phyloP scores from a whole-genome alignment of 2,888 invertebrate species.

The Rotaria magnacalcarata region DNA sequence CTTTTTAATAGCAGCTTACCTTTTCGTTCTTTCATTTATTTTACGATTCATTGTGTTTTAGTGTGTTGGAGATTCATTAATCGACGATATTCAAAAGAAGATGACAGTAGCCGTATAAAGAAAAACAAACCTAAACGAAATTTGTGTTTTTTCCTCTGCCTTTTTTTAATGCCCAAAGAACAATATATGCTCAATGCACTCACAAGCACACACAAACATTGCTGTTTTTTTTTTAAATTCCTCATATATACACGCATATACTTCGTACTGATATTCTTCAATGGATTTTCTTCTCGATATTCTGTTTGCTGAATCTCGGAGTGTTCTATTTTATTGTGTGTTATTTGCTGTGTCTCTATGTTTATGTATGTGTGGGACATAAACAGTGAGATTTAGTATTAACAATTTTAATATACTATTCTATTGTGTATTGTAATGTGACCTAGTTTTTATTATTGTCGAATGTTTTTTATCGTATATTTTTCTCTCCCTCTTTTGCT shows the following conservation, averaged over 20 bases:
- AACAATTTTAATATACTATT: background rate
- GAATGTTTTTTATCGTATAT: background rate
- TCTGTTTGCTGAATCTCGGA: background rate
- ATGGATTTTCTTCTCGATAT: background rate
- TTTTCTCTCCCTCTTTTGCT: background rate
- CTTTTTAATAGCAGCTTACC: background rate
- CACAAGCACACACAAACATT: background rate
- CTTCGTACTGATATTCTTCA: background rate
- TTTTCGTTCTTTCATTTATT: background rate
- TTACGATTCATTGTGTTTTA: background rate
- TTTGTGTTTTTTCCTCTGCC: no score
- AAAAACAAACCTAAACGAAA: background rate
- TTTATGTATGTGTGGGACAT: background rate
- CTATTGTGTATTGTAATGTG: background rate
- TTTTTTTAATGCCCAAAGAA: background rate
- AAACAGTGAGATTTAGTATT: background rate
- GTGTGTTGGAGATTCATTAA: slow-evolving; percentile 36
- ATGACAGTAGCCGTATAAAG: slow-evolving; percentile 16
- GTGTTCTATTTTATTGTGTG: background rate
- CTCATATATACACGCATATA: background rate
- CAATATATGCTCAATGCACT: background rate
- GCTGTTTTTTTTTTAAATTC: background rate
- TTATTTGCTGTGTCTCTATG: background rate
- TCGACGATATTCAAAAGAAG: slow-evolving; percentile 27
- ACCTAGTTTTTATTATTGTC: background rate